phyloP scores from a whole-genome alignment of 2,797 vertebrate genomes.

The Hemitrygon akajei region DNA sequence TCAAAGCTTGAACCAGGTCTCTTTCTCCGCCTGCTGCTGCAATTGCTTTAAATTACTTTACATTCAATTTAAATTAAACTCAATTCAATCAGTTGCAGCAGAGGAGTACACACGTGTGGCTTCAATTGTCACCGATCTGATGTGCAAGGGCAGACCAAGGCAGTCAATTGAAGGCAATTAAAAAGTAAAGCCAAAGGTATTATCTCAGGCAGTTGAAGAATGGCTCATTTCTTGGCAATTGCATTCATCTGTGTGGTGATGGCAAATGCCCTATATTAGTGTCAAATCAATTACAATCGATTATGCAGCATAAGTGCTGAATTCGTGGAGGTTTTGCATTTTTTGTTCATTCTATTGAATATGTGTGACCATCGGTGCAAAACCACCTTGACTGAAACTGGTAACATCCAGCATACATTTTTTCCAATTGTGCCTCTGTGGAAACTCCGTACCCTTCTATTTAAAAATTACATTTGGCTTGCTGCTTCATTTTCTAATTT shows the following conservation, averaged over 20 bases:
- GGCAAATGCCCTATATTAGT: neutral
- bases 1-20: neutral
- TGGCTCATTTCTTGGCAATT: neutral
- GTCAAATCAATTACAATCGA: neutral
- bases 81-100: neutral
- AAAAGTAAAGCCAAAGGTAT: neutral
- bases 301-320: neutral
- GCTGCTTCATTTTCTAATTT: too few relatives aligned
- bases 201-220: neutral
- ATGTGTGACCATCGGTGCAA: too few relatives aligned
- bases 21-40: neutral
- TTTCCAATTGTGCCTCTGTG: too few relatives aligned
- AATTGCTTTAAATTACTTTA: constrained; percentile 21
- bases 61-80: neutral
- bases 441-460: too few relatives aligned
- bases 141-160: neutral
- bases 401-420: too few relatives aligned
- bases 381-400: neutral
- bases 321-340: neutral
- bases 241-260: neutral
- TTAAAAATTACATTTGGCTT: too few relatives aligned
- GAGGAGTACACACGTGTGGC: neutral
- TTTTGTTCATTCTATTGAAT: neutral
- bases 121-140: neutral
- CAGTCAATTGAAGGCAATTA: constrained; percentile 17